Conservation (phyloP, 2,113 vertebrate species). For the Hypocryptadius cinnamomeus region DNA sequence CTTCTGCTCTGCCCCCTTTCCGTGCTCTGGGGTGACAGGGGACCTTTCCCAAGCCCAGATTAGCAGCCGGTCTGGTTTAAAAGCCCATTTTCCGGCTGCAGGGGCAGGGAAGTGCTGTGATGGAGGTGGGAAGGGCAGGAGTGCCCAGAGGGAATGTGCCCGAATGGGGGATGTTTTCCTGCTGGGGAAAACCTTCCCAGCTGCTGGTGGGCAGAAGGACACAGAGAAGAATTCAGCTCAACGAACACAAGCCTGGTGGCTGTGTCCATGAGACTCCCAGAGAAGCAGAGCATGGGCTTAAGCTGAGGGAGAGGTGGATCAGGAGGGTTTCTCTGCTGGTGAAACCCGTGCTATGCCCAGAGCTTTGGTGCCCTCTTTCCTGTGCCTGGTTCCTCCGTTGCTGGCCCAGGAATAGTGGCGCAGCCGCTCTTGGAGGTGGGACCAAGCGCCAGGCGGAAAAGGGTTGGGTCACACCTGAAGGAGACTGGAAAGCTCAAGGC, state of each 20-base stretch:
- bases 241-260: accelerated
- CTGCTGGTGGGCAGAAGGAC: not conserved
- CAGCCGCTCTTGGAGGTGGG: accelerated
- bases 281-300: not conserved
- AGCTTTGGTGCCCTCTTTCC: not conserved
- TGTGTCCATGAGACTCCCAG: not conserved
- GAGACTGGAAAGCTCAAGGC: not conserved
- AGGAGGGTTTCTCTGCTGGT: not conserved
- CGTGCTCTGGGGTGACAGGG: accelerated
- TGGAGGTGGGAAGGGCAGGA: not conserved
- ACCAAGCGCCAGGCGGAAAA: not conserved
- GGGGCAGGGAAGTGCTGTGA: not conserved
- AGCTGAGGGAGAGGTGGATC: not conserved
- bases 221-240: not conserved
- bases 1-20: not conserved
- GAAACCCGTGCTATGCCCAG: not conserved
- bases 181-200: not conserved
- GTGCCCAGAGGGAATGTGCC: no score
- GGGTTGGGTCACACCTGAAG: not conserved
- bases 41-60: not conserved
- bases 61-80: not conserved
- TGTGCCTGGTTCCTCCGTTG: not conserved
- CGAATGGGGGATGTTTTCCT: not conserved
- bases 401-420: not conserved
- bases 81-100: accelerated